Conservation (phyloP, 2,797 vertebrate species). For the Gymnoscopelus microlampas region DNA sequence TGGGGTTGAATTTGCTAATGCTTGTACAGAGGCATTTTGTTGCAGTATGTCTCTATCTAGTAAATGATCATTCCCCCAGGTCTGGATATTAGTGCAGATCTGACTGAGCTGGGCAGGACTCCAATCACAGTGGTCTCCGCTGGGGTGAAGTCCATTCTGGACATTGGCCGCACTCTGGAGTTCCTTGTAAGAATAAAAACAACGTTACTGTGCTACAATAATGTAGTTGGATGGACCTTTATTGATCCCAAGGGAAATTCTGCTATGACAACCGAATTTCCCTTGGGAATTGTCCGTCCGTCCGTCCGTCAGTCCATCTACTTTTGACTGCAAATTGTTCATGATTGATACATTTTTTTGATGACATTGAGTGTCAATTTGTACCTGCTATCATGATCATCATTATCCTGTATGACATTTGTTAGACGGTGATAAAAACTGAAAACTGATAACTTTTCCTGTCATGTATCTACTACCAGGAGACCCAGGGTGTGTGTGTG, state of each 20-base stretch:
- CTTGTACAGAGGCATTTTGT: background rate
- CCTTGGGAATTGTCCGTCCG: too few species aligned
- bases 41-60: background rate
- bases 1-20: background rate
- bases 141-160: conserved; percentile 91
- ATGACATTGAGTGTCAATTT: background rate
- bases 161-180: conserved; percentile 91
- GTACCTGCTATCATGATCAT: background rate
- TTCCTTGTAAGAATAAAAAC: conserved; percentile 83
- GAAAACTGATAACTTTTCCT: background rate
- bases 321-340: too few species aligned
- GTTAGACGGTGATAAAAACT: background rate
- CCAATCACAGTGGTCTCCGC: conserved; percentile 90
- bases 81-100: conserved; percentile 91
- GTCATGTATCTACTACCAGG: conserved; percentile 69
- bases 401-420: background rate
- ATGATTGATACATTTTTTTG: too few species aligned
- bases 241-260: too few species aligned
- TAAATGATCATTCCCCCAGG: conserved; percentile 70
- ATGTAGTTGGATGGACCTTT: background rate
- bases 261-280: too few species aligned
- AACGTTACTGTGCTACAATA: background rate
- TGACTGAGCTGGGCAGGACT: conserved; percentile 91
- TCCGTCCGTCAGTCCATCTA: too few species aligned
- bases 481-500: conserved; percentile 92